Percentiles rank a stretch among this genome's conserved stretches.
Evolutionary conservation across 2,113 vertebrate genomes (phyloP).

Genomic region (Coracopsis vasa): DNA sequence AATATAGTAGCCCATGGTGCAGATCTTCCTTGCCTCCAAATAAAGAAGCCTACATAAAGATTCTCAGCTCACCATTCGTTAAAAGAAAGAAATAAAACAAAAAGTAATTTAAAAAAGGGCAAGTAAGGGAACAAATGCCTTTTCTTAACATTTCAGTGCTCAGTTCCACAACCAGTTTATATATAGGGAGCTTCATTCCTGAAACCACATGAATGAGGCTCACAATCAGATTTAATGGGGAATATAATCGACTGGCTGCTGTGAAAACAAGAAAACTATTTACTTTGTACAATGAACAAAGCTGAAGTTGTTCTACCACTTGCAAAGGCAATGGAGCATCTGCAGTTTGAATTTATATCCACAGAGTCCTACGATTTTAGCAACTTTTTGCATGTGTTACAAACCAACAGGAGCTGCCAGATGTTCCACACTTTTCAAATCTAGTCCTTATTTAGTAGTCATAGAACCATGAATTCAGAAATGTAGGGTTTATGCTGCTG

Average conservation of each 20-base stretch:
- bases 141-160: not conserved
- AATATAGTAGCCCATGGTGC: not conserved
- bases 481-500: not conserved
- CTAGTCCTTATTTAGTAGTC: not conserved
- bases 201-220: not conserved
- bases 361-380: not conserved
- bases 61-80: not conserved
- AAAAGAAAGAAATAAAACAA: not conserved
- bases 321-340: not conserved
- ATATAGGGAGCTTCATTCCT: not conserved
- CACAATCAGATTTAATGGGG: not conserved
- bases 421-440: not conserved
- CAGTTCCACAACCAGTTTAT: not conserved
- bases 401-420: not conserved
- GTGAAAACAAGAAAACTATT: not conserved
- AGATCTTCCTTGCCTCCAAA: not conserved
- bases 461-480: not conserved
- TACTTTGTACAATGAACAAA: conserved; percentile 16
- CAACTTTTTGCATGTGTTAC: not conserved
- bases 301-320: not conserved
- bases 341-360: not conserved
- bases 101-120: not conserved
- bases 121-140: not conserved
- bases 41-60: not conserved
- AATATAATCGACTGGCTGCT: not conserved